Conservation (phyloP, 1,140 invertebrate species). For the Drosophila mauritiana region DNA sequence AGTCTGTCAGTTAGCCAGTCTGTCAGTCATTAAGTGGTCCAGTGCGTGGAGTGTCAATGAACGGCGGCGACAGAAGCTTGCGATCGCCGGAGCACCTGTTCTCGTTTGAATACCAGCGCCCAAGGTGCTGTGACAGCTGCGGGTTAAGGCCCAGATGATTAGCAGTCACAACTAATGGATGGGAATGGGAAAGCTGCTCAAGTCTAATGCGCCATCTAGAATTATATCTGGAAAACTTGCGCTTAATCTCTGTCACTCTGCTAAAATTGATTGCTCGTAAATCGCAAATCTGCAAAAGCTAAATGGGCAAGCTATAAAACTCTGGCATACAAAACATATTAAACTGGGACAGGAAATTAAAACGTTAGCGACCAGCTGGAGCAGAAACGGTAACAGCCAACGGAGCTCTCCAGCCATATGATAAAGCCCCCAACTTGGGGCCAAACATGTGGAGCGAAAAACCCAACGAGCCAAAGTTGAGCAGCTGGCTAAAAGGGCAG, state of each 20-base stretch:
- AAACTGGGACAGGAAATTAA: constrained; percentile 70
- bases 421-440: constrained; percentile 35
- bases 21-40: constrained; percentile 33
- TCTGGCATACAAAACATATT: constrained; percentile 30
- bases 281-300: constrained; percentile 31
- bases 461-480: constrained; percentile 44
- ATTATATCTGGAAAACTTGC: constrained; percentile 4
- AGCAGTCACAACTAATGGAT: constrained; percentile 20
- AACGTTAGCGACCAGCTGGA: constrained; percentile 56
- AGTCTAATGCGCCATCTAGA: not conserved
- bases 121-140: constrained; percentile 43
- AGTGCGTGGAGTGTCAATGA: constrained; percentile 64
- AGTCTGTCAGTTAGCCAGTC: not conserved
- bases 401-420: constrained; percentile 27
- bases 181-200: not conserved
- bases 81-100: constrained; percentile 32
- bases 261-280: constrained; percentile 36
- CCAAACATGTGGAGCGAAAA: constrained; percentile 49
- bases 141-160: constrained; percentile 44
- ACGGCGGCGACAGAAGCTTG: constrained; percentile 21
- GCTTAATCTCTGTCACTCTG: not conserved
- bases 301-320: constrained; percentile 33
- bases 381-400: constrained; percentile 44
- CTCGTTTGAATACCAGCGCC: constrained; percentile 35
- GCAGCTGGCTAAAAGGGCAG: constrained; percentile 19